phyloP scores from a whole-genome alignment of 2,113 vertebrate genomes.

The Eonycteris spelaea region DNA sequence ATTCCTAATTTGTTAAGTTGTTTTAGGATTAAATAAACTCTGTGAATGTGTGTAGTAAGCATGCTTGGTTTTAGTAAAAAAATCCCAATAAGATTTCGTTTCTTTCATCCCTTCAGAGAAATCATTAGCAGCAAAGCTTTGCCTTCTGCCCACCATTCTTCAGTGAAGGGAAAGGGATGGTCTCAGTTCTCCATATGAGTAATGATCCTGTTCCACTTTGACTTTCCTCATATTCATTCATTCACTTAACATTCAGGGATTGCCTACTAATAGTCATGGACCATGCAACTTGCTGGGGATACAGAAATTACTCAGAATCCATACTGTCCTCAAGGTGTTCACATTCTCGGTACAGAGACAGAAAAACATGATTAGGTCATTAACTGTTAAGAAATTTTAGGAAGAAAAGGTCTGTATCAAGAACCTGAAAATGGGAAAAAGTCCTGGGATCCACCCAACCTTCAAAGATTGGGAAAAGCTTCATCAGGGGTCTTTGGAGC shows the following conservation, averaged over 20 bases:
- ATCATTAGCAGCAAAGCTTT: not conserved
- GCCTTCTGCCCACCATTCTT: not conserved
- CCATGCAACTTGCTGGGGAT: not conserved
- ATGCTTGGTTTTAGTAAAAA: not conserved
- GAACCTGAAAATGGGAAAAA: not conserved
- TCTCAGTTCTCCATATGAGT: not conserved
- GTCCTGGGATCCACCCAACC: not conserved
- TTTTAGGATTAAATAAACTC: not conserved
- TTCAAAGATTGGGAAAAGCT: not conserved
- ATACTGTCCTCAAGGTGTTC: not conserved
- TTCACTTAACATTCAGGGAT: not conserved
- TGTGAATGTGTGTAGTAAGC: not conserved
- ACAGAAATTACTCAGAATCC: not conserved
- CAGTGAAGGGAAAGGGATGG: not conserved
- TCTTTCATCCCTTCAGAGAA: not conserved
- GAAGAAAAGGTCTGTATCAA: not conserved
- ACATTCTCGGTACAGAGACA: not conserved
- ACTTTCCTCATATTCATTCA: not conserved
- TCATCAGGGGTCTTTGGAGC: not conserved
- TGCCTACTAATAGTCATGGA: not conserved
- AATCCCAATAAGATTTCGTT: not conserved
- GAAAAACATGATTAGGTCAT: not conserved
- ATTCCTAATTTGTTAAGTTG: not conserved
- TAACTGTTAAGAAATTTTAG: not conserved
- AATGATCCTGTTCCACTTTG: not conserved